Base-by-base conservation (phyloP, 2,888 invertebrate species). In the Trilocha varians region DNA sequence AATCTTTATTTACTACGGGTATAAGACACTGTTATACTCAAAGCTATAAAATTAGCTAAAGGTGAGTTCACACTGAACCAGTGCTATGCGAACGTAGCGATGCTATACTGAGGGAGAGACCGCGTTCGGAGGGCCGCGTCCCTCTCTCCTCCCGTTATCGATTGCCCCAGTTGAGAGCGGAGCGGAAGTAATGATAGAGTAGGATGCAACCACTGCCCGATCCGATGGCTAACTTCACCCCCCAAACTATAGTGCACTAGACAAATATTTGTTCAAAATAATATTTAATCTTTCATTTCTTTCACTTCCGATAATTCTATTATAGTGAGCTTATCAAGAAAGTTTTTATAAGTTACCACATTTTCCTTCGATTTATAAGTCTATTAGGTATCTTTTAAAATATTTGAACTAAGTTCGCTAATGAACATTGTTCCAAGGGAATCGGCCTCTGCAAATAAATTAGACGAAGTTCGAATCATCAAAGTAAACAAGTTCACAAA, bases 121-220 rank as follows among this genome's bases (percentile, higher is more conserved):
- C 59, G 48, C 49, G 61, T 59, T 49, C 61, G 57, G 55, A 62
- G 55, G 54, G 56, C 47, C 50, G 57, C 57, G 57, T 49, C 62
- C 60, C 65, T 63, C 62, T 49, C 62, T 50, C 48, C 66, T 67
- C 74, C 63, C 71, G 65, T 70, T 88, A 89, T 89, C 88, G 88
- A 89, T 89, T 88, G 88, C 87, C 88, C 88, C 87, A 88, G 88
- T 88, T 88, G 87, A 85, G 82, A 86, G 82, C 77, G 78, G 78
- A 77, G 79, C 79, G 84, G 78, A 82, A 83, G 77, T 74, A 79
- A 79, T 76, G 83, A 83, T 79, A 84, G 84, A 85, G 75, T 73
- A 72, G 75, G 84, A 84, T 83, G 84, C 84, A 80, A 82, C 79
- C 73, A 82, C 76, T 78, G 78, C 70, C 80, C 78, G 78, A 76